Evolutionary conservation across 2,888 invertebrate species (phyloP), one percentile per base, ranked within the genome.

Genomic region (Drosophila dives): DNA sequence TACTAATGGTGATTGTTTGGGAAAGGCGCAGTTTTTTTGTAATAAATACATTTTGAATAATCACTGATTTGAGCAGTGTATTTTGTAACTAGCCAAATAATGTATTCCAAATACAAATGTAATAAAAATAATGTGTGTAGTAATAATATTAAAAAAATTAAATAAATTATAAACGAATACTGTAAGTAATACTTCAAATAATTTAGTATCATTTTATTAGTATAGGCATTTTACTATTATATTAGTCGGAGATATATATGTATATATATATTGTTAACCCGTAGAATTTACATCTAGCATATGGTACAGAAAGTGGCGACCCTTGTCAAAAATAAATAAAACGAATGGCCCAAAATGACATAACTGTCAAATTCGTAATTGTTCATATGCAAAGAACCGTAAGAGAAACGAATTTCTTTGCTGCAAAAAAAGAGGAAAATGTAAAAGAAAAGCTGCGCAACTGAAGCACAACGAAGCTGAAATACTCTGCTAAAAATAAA

Each of bases 301-400:
- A 53, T 38, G 60, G 54, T 40, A 60, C 48, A 51, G n/a, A 40
- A 49, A 49, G 56, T 32, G 66, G n/a, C 45, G 72, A 90, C 89
- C 90, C 90, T 80, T 89, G 83, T 90, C 90, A 89, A 82, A 83
- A 50, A 67, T 68, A 55, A 48, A 69, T 62, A 65, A 65, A 72
- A 72, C 62, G 66, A 81, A 84, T 80, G 75, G 76, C 73, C 75
- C 77, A 82, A 45, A 54, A 76, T 86, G 83, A 81, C 90, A 85
- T 84, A 77, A 83, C 85, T 87, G 87, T 90, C 90, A 85, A 86
- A 85, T 62, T 83, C 79, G 77, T 84, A 86, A 83, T 84, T 89
- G 81, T 80, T 78, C 81, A 79, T 68, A 88, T 87, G 87, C 81
- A 83, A 86, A 82, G 75, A 81, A 10, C 55, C 49, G 56, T 59